These are phyloP conservation scores for Liasis olivaceus DNA, from an alignment of 2,797 vertebrate genomes.

Conservation along the genomic window DNA sequence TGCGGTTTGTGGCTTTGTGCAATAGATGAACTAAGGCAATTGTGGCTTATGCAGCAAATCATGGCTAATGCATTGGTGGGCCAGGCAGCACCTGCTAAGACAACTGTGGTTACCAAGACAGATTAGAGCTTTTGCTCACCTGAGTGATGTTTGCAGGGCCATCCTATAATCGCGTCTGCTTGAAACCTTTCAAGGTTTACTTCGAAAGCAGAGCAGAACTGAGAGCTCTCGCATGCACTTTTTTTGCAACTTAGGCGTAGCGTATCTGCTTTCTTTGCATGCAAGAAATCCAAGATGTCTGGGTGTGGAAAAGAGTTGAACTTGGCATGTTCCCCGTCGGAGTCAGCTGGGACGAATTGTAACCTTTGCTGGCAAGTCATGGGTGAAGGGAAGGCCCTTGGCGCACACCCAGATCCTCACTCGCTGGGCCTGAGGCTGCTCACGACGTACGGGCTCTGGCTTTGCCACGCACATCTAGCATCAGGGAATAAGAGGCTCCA, in stretches of 20 bases:
- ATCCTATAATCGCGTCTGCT: too few relatives aligned
- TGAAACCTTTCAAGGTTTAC: too few relatives aligned
- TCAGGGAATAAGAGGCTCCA: background rate
- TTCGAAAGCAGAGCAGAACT: too few relatives aligned
- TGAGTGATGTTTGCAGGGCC: too few relatives aligned
- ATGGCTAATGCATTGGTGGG: background rate
- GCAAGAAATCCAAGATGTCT: background rate
- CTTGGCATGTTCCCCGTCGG: background rate
- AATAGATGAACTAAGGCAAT: background rate
- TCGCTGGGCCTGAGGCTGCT: background rate
- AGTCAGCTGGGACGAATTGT: too few relatives aligned
- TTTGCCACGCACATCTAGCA: background rate
- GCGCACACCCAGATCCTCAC: accelerated
- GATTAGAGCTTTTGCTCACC: too few relatives aligned
- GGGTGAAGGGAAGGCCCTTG: background rate
- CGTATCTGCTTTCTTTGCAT: background rate
- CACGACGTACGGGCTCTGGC: background rate
- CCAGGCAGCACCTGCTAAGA: background rate
- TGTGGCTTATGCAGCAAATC: background rate
- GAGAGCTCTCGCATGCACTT: too few relatives aligned
- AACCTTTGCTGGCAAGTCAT: background rate
- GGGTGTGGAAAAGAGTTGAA: background rate
- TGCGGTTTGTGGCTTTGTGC: background rate
- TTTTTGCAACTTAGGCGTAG: background rate
- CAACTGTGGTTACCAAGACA: background rate